These are phyloP conservation scores for Turdus rufiventris DNA, from an alignment of 2,113 vertebrate genomes.

Conservation along the genomic window DNA sequence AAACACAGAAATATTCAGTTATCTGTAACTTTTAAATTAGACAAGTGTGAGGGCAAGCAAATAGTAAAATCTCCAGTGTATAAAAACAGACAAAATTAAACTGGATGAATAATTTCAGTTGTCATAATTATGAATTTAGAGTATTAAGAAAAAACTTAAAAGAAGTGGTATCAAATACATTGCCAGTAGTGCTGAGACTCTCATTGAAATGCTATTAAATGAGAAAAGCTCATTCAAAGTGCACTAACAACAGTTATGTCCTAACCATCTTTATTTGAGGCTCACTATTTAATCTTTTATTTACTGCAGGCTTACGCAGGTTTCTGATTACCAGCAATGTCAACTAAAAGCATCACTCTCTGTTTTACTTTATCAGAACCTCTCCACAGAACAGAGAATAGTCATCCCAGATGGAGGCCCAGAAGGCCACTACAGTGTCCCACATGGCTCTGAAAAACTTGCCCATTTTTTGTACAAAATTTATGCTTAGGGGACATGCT, in stretches of 20 bases:
- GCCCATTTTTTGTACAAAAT: neutral
- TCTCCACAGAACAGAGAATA: neutral
- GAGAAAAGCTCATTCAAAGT: neutral
- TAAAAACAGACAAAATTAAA: conserved; percentile 47
- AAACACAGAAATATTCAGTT: conserved; percentile 52
- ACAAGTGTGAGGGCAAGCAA: neutral
- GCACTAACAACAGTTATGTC: neutral
- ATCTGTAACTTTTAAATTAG: conserved; percentile 58
- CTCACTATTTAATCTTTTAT: neutral
- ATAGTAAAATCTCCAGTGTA: conserved; percentile 40
- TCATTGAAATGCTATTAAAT: neutral
- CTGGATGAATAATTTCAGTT: conserved; percentile 38
- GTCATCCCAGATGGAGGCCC: neutral
- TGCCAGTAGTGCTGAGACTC: neutral
- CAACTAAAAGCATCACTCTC: neutral
- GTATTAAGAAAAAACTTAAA: neutral
- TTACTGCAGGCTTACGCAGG: neutral
- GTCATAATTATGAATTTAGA: conserved; percentile 53
- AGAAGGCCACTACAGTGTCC: neutral
- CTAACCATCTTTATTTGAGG: neutral
- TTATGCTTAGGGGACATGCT: rapidly evolving
- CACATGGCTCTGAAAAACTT: neutral
- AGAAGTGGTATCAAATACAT: neutral
- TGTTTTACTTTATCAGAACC: neutral
- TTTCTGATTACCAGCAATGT: neutral